Conservation (phyloP, 2,113 vertebrate species). For the Hippotragus niger region DNA sequence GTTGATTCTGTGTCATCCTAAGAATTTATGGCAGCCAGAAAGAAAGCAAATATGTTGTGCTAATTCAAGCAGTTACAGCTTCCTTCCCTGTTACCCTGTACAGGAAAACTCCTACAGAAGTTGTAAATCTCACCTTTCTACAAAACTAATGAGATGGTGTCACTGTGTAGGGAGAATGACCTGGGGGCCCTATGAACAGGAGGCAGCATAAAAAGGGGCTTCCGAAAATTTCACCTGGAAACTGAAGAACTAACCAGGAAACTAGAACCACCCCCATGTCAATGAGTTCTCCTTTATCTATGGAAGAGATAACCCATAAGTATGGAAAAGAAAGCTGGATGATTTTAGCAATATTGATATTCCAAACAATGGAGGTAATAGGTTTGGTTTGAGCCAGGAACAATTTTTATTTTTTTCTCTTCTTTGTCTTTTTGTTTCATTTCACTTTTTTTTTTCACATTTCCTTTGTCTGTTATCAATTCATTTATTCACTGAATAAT, state of each 20-base stretch:
- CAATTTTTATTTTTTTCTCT: neutral
- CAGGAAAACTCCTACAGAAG: slow-evolving; percentile 65
- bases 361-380: neutral
- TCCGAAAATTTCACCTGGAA: slow-evolving; percentile 24
- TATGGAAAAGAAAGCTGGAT: neutral
- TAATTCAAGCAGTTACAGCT: slow-evolving; percentile 70
- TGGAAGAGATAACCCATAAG: neutral
- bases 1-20: slow-evolving; percentile 68
- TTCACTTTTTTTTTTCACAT: neutral
- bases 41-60: slow-evolving; percentile 66
- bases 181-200: slow-evolving; percentile 1
- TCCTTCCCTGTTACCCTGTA: slow-evolving; percentile 55
- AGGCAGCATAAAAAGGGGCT: neutral
- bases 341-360: neutral
- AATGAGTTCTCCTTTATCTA: neutral
- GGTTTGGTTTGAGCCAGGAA: neutral
- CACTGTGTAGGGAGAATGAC: slow-evolving; percentile 34
- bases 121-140: slow-evolving; percentile 70
- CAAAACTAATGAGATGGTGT: slow-evolving; percentile 64
- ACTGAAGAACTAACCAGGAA: neutral
- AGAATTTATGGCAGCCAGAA: slow-evolving; percentile 65
- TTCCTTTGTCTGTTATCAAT: neutral
- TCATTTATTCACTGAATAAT: neutral
- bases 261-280: neutral
- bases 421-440: neutral